Evolutionary conservation across 1,140 invertebrate genomes (phyloP).

Genomic region (Alviniconcha marisindica): DNA sequence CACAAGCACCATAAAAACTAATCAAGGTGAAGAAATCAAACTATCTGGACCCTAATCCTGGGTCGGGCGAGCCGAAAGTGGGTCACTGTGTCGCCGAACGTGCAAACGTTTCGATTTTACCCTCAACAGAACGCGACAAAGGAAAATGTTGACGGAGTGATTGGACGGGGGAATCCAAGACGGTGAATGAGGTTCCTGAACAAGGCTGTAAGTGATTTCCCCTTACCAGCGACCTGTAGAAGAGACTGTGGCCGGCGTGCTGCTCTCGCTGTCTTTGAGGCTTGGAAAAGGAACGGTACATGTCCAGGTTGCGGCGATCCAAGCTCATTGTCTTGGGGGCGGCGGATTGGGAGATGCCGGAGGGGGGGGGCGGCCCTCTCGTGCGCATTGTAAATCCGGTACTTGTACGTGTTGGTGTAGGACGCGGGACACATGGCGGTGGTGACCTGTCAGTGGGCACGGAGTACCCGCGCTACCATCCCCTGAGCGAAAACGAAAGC

Average conservation of each 20-base stretch:
- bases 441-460: too few species aligned
- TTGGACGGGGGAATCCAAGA: too few species aligned
- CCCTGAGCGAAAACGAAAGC: too few species aligned
- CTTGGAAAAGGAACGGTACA: conserved; percentile 35
- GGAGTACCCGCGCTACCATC: too few species aligned
- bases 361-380: not conserved
- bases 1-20: not conserved
- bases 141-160: too few species aligned
- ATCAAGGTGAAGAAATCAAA: not conserved
- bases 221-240: conserved; percentile 25
- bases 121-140: too few species aligned
- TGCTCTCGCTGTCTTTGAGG: not conserved
- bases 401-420: conserved; percentile 31
- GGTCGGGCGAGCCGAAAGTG: not conserved
- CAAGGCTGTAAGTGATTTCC: too few species aligned
- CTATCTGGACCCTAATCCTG: not conserved
- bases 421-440: conserved; percentile 30
- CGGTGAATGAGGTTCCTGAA: too few species aligned
- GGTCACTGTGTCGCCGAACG: not conserved
- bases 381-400: conserved; percentile 37
- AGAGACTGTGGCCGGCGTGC: conserved; percentile 6
- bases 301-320: conserved; percentile 14
- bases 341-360: too few species aligned
- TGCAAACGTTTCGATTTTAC: too few species aligned
- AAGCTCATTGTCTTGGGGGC: not conserved